A percentile compares a stretch with the other conserved stretches of the same genome.
Evolutionary conservation across 53 echinoderm and acorn worm genomes (phyloP).

Genomic region (Paracentrotus lividus): DNA sequence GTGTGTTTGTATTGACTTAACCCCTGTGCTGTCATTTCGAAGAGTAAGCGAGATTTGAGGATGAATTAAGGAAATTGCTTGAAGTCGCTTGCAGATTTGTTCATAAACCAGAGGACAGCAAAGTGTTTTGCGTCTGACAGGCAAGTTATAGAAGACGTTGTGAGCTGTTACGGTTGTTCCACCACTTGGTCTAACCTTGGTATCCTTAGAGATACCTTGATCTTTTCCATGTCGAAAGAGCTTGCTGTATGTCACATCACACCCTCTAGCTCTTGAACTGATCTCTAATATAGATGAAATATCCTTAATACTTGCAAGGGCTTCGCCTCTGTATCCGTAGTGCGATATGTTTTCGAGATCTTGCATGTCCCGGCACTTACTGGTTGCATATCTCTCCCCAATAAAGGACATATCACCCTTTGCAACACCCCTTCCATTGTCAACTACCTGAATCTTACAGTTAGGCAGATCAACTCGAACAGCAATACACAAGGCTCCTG

Average conservation of each 20-base stretch:
- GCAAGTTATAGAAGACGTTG: constrained; percentile 88
- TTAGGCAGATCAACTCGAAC: constrained; percentile 87
- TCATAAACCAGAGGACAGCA: constrained; percentile 79
- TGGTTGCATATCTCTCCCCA: constrained; percentile 93
- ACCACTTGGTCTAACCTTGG: constrained; percentile 77
- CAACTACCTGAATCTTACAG: constrained; percentile 89
- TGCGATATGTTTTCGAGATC: constrained; percentile 80
- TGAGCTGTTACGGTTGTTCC: constrained; percentile 96
- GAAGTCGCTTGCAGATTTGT: constrained; percentile 76
- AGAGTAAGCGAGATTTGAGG: constrained; percentile 89
- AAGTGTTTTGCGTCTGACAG: constrained; percentile 86
- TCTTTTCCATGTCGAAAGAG: constrained; percentile 82
- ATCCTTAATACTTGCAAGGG: constrained; percentile 88
- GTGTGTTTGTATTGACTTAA: constrained; percentile 87
- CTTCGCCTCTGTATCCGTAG: constrained; percentile 97
- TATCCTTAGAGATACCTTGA: constrained; percentile 61
- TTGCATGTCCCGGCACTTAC: constrained; percentile 87
- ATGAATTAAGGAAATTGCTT: constrained; percentile 90
- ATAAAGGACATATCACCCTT: constrained; percentile 76
- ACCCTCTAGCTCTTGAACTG: constrained; percentile 78
- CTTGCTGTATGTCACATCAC: constrained; percentile 78
- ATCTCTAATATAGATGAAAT: constrained; percentile 92
- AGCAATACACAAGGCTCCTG: constrained; percentile 91
- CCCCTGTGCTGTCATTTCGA: constrained; percentile 87
- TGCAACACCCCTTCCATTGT: constrained; percentile 90